Percentiles rank a stretch among this genome's conserved stretches.
Evolutionary conservation across 2,797 vertebrate genomes (phyloP).

Genomic region (Heliangelus exortis): DNA sequence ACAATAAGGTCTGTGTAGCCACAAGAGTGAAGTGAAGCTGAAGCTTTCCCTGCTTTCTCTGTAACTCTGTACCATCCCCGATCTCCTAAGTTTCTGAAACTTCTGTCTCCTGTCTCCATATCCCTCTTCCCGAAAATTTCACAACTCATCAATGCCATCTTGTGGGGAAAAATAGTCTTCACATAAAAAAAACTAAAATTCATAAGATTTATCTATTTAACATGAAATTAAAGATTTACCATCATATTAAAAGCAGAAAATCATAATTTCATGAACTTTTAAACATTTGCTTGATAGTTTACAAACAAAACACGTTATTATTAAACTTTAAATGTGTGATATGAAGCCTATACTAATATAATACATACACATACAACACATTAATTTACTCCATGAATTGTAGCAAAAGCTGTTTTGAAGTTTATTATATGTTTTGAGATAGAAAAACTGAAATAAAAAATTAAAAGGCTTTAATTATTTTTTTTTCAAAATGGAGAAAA

Average conservation of each 20-base stretch:
- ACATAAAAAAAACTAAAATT: neutral
- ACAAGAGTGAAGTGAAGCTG: neutral
- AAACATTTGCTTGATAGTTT: neutral
- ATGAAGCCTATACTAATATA: neutral
- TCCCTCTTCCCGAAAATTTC: neutral
- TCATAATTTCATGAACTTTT: neutral
- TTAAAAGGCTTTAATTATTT: neutral
- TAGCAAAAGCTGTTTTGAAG: neutral
- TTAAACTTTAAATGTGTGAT: neutral
- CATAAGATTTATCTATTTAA: neutral
- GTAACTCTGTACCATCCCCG: neutral
- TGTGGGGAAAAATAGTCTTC: slow-evolving; percentile 10
- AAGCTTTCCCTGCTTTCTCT: neutral
- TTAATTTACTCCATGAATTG: neutral
- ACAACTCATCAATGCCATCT: slow-evolving; percentile 74
- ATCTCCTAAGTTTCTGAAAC: neutral
- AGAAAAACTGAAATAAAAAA: neutral
- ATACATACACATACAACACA: neutral
- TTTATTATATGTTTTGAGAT: neutral
- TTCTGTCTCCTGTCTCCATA: neutral
- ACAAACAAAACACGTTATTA: neutral
- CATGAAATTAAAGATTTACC: neutral
- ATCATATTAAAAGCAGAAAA: fast-evolving
- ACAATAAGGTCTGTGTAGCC: neutral
- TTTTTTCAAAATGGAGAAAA: neutral